Conservation (phyloP, 2,888 invertebrate species). For the Cryptophagus acutangulus region DNA sequence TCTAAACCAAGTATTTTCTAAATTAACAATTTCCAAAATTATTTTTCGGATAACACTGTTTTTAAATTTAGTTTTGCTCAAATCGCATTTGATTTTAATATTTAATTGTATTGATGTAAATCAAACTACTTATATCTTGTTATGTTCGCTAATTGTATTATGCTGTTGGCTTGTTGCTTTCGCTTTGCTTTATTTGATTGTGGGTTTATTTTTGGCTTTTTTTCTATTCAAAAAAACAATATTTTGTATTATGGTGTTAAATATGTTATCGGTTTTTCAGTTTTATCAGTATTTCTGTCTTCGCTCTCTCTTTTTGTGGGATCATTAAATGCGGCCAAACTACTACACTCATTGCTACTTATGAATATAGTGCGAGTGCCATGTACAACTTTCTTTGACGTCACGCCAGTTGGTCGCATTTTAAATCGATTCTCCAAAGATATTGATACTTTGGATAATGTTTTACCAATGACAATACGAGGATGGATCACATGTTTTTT, state of each 20-base stretch:
- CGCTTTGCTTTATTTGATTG: constrained; percentile 4
- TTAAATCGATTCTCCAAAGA: constrained; percentile 76
- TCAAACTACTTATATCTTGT: no score
- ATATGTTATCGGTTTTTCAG: constrained; percentile 45
- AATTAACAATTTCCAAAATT: no score
- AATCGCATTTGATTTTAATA: no score
- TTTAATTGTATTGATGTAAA: no score
- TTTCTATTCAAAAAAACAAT: constrained; percentile 10
- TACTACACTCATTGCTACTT: constrained; percentile 62
- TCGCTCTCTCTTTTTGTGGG: constrained; percentile 64
- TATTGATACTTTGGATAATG: constrained; percentile 66
- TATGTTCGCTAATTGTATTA: no score
- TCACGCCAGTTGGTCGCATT: constrained; percentile 73
- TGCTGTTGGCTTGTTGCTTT: constrained; percentile 12
- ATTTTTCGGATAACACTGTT: no score
- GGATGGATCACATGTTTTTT: constrained; percentile 66
- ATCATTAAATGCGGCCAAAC: constrained; percentile 57
- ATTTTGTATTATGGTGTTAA: constrained; percentile 3
- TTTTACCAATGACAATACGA: constrained; percentile 66
- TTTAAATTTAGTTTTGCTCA: no score
- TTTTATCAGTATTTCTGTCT: constrained; percentile 61
- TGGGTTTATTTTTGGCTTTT: constrained; percentile 4
- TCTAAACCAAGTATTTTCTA: no score
- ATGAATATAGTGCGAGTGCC: constrained; percentile 63
- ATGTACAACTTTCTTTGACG: constrained; percentile 70